These are phyloP conservation scores for Trichogramma dendrolimi DNA, from an alignment of 2,888 invertebrate species.

Conservation along the genomic window DNA sequence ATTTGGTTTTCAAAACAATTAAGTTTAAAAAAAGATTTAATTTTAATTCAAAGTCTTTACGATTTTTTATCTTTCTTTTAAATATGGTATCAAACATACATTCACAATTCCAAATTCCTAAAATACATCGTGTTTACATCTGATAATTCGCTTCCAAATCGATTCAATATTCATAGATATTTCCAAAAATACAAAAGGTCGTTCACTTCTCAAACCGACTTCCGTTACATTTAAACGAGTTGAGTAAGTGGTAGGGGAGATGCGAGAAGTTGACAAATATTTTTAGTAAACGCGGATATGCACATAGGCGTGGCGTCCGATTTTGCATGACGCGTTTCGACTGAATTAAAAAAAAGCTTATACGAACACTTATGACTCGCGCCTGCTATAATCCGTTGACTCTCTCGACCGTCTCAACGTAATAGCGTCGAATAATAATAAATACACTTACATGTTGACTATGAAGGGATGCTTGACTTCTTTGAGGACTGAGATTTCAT, in stretches of 20 bases:
- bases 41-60: no score
- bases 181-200: conserved; percentile 7
- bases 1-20: no score
- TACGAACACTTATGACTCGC: conserved; percentile 12
- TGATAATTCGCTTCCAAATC: no score
- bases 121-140: no score
- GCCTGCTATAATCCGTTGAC: not conserved
- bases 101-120: no score
- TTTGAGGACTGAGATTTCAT: conserved; percentile 88
- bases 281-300: no score
- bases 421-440: not conserved
- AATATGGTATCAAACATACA: no score
- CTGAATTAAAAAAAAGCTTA: conserved; percentile 9
- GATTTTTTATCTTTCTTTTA: no score
- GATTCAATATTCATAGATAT: not conserved
- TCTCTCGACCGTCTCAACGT: not conserved
- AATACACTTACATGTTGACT: conserved; percentile 78
- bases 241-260: no score
- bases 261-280: no score
- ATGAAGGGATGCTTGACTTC: conserved; percentile 94
- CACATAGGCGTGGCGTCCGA: not conserved
- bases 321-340: conserved; percentile 1
- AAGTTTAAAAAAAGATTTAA: no score
- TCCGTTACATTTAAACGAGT: no score
- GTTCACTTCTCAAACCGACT: conserved; percentile 1